Evolutionary conservation across 2,113 vertebrate genomes (phyloP), one percentile per base, ranked within the genome.

Genomic region (Lamprotornis superbus): DNA sequence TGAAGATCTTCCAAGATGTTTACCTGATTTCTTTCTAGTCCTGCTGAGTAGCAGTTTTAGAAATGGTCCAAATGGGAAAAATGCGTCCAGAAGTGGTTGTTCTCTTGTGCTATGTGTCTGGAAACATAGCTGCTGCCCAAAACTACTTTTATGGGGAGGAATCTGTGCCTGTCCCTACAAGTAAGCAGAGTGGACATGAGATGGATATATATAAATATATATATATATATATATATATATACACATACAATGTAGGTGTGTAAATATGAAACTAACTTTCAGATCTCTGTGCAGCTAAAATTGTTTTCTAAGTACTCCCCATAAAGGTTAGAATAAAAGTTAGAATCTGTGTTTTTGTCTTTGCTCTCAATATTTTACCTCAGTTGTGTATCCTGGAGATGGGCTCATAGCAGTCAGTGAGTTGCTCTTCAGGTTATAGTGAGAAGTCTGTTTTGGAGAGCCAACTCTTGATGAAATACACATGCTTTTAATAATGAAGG

Each of bases 381-480:
- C 42, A 5, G 65, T 64, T 7, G 0, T 0, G 0, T 86, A 42
- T 63, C 21, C 13, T 30, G 24, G 20, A 40, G 25, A 37, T 67
- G 42, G 59, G n/a, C 30, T 77, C 5, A 1, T 56, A 19, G 59
- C 2, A 4, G 23, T 68, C 57, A 25, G 3, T 59, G 33, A 47
- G 30, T 21, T 50, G 21, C 35, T 90, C 61, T 77, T 30, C 33
- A 60, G 35, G 23, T 33, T 8, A 1, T 31, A 59, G 80, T 68
- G 53, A 77, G 25, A 42, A 56, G 44, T 59, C 37, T 86, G 37
- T 27, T 88, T 60, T 44, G 40, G 37, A 86, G 63, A 86, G 39
- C 14, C 7, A 15, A 3, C 64, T 24, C 30, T 85, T 85, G 18
- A 44, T 60, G 73, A 90, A 84, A 59, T 30, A 33, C 15, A 24